These are phyloP conservation scores for Hippocampus mohnikei DNA, from an alignment of 2,113 vertebrate species.

Conservation along the genomic window DNA sequence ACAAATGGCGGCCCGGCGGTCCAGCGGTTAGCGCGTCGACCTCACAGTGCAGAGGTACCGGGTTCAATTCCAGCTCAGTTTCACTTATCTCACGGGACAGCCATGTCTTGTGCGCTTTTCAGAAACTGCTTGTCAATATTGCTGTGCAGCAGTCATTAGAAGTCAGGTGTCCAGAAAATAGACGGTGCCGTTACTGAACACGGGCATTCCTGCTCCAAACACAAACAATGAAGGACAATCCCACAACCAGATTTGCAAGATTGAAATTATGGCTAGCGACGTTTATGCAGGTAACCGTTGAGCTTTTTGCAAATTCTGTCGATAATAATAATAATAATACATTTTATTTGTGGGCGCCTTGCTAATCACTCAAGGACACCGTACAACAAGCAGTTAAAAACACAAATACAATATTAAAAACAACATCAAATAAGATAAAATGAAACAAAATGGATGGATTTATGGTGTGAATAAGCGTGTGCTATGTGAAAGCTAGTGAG, in stretches of 20 bases:
- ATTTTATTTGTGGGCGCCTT: too few species aligned
- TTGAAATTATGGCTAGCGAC: neutral
- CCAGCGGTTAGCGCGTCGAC: too few species aligned
- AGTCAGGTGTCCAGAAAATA: slow-evolving; percentile 35
- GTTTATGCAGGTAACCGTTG: neutral
- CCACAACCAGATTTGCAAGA: neutral
- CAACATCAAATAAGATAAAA: too few species aligned
- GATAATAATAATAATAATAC: too few species aligned
- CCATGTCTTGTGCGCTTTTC: slow-evolving; percentile 14
- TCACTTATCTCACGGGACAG: slow-evolving; percentile 28
- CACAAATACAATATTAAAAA: too few species aligned
- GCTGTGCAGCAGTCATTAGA: slow-evolving; percentile 32
- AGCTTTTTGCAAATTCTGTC: neutral
- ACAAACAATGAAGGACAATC: slow-evolving; percentile 14
- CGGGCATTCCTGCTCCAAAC: slow-evolving; percentile 13
- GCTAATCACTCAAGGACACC: too few species aligned
- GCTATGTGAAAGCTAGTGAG: too few species aligned
- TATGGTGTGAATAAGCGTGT: too few species aligned
- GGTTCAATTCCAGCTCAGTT: slow-evolving; percentile 5
- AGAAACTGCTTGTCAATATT: slow-evolving; percentile 24
- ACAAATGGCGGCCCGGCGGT: too few species aligned
- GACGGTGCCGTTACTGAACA: slow-evolving; percentile 22
- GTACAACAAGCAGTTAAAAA: too few species aligned
- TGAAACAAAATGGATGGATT: too few species aligned
- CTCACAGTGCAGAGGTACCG: too few species aligned